phyloP scores from a whole-genome alignment of 2,797 vertebrate genomes.

The Lates japonicus region DNA sequence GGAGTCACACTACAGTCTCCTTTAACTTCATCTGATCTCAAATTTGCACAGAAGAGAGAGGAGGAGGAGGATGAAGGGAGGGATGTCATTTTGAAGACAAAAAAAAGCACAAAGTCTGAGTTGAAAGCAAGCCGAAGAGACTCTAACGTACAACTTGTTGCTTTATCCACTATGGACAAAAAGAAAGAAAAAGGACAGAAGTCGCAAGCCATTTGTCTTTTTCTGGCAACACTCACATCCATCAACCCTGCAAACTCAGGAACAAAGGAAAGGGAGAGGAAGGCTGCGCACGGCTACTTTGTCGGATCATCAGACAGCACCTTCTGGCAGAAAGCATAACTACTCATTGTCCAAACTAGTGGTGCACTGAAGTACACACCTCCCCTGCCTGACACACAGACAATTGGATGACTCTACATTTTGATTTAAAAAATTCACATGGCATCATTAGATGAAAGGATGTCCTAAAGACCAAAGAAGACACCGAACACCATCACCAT shows the following conservation, averaged over 20 bases:
- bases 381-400: slow-evolving; percentile 10
- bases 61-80: not conserved
- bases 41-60: slow-evolving; percentile 65
- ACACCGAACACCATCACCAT: not conserved
- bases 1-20: slow-evolving; percentile 18
- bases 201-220: slow-evolving; percentile 25
- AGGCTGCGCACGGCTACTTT: slow-evolving; percentile 12
- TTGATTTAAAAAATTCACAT: not conserved
- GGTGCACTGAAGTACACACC: slow-evolving; percentile 38
- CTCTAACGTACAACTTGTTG: slow-evolving; percentile 33
- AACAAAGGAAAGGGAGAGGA: slow-evolving; percentile 44
- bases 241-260: slow-evolving; percentile 71
- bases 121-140: slow-evolving; percentile 52
- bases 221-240: slow-evolving; percentile 37
- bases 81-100: slow-evolving; percentile 42
- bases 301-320: slow-evolving; percentile 27
- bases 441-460: slow-evolving; percentile 5
- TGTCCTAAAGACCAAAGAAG: not conserved
- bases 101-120: slow-evolving; percentile 71
- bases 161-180: slow-evolving; percentile 48
- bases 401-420: slow-evolving; percentile 20
- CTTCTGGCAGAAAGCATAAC: slow-evolving; percentile 20
- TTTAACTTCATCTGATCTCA: slow-evolving; percentile 54
- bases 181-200: slow-evolving; percentile 49
- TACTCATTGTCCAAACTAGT: slow-evolving; percentile 37